phyloP scores from a whole-genome alignment of 2,888 invertebrate genomes.

The Tromatobia lineatoria region DNA sequence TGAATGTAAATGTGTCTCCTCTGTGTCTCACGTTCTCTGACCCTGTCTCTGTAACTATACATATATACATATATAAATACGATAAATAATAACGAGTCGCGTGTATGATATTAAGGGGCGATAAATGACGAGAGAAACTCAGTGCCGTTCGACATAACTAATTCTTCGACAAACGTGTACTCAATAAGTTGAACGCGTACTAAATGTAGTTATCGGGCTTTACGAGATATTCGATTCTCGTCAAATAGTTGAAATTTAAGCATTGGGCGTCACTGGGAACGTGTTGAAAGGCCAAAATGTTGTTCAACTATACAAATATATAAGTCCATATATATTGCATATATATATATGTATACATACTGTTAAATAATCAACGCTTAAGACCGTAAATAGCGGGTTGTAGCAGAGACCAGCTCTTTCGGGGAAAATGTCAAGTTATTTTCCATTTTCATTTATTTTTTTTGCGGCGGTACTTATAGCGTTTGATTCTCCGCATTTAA shows the following conservation, averaged over 20 bases:
- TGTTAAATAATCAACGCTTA: conserved; percentile 62
- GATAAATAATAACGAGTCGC: conserved; percentile 58
- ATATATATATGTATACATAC: conserved; percentile 43
- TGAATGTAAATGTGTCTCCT: conserved; percentile 68
- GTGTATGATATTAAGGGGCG: conserved; percentile 61
- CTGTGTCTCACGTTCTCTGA: conserved; percentile 63
- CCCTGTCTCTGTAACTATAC: conserved; percentile 64
- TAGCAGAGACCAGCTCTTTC: conserved; percentile 46
- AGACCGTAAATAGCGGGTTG: conserved; percentile 49
- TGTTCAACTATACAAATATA: conserved; percentile 79
- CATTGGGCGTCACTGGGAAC: conserved; percentile 67
- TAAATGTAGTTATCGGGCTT: conserved; percentile 10
- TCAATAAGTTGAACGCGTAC: conserved; percentile 53
- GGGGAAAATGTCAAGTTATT: not conserved
- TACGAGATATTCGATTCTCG: conserved; percentile 9
- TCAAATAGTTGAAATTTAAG: conserved; percentile 46
- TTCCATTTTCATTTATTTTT: conserved; percentile 1
- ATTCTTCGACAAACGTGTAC: conserved; percentile 51
- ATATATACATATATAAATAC: conserved; percentile 54
- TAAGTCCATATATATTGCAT: conserved; percentile 49
- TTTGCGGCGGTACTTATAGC: conserved; percentile 28
- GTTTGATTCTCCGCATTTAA: not conserved
- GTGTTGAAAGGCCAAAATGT: conserved; percentile 84
- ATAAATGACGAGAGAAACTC: conserved; percentile 35
- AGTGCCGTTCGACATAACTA: conserved; percentile 53